phyloP scores from a whole-genome alignment of 2,113 vertebrate genomes.

The Antechinus stuartii region DNA sequence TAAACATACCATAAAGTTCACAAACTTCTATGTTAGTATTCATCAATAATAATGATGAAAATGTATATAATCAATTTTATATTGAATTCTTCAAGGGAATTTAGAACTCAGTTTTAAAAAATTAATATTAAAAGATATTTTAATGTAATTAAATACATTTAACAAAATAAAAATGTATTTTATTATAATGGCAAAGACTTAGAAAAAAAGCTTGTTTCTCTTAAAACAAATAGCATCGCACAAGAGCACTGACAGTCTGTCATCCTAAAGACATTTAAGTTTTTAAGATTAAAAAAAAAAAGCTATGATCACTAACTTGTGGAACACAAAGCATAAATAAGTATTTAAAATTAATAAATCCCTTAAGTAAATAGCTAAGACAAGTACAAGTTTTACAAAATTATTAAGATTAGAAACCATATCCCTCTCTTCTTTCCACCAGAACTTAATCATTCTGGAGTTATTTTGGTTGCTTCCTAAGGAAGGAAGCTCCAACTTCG shows the following conservation, averaged over 20 bases:
- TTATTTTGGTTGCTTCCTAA: neutral
- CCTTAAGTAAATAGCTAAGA: slow-evolving; percentile 30
- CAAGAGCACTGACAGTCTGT: neutral
- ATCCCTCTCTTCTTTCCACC: neutral
- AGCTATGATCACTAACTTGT: slow-evolving; percentile 24
- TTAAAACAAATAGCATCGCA: neutral
- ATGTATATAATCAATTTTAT: neutral
- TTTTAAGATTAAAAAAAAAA: slow-evolving; percentile 1
- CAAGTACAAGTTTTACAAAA: slow-evolving; percentile 8
- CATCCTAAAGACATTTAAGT: neutral
- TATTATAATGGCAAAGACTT: neutral
- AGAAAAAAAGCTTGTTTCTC: neutral
- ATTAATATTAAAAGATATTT: neutral
- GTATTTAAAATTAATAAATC: neutral
- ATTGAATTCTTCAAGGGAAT: neutral
- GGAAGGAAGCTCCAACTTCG: neutral
- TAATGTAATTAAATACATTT: neutral
- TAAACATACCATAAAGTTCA: neutral
- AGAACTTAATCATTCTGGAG: neutral
- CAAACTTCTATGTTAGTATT: neutral
- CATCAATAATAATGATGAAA: neutral
- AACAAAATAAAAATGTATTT: neutral
- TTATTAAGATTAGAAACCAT: slow-evolving; percentile 9
- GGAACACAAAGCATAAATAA: neutral
- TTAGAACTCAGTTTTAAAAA: neutral